Percentiles rank a stretch among this genome's conserved stretches.
Evolutionary conservation across 1,140 invertebrate species (phyloP).

Genomic region (Thaumatotibia leucotreta): DNA sequence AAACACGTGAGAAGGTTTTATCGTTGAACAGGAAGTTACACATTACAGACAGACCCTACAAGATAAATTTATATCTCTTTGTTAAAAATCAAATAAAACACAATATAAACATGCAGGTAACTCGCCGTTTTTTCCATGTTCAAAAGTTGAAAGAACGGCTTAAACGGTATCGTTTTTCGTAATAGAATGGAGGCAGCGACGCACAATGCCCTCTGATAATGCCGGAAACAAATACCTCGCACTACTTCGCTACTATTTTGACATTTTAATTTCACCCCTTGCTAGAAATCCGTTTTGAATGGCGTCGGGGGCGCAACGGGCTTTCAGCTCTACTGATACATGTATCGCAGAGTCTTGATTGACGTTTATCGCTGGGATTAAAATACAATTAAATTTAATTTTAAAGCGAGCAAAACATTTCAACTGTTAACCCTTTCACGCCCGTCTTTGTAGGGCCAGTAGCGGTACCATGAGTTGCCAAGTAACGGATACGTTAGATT

Average conservation of each 20-base stretch:
- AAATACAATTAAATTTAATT: conserved; percentile 74
- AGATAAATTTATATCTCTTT: conserved; percentile 17
- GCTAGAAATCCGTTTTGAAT: conserved; percentile 71
- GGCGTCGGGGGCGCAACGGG: conserved; percentile 58
- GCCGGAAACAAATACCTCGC: conserved; percentile 71
- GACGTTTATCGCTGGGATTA: conserved; percentile 75
- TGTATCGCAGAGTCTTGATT: conserved; percentile 68
- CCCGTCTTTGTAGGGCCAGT: neutral
- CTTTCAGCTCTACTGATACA: conserved; percentile 59
- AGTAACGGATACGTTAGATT: no score
- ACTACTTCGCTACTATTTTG: conserved; percentile 73
- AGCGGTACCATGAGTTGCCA: no score
- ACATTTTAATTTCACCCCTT: conserved; percentile 76
- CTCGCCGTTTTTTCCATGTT: conserved; percentile 45
- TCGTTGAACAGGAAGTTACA: conserved; percentile 3
- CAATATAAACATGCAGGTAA: conserved; percentile 23
- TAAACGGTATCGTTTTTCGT: conserved; percentile 73
- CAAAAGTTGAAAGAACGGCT: conserved; percentile 50
- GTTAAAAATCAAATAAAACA: conserved; percentile 17
- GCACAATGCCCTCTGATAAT: conserved; percentile 61
- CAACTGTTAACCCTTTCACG: conserved; percentile 28
- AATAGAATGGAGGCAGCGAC: conserved; percentile 47
- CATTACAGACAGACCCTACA: neutral
- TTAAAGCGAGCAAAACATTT: conserved; percentile 51
- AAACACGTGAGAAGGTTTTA: neutral